phyloP scores from a whole-genome alignment of 2,888 invertebrate genomes.

The Cosmopolites sordidus region DNA sequence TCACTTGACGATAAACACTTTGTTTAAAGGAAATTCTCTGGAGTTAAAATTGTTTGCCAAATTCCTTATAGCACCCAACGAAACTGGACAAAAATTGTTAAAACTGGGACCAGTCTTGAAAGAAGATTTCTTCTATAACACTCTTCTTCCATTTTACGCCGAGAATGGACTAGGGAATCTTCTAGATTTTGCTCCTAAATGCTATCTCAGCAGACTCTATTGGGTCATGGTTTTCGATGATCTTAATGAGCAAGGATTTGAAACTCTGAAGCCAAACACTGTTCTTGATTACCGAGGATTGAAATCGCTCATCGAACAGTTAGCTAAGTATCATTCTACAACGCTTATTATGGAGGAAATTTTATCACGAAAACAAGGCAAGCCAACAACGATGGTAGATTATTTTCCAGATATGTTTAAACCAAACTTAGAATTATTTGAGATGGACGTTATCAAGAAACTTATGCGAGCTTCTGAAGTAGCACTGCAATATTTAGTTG shows the following conservation, averaged over 20 bases:
- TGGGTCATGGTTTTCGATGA: conserved; percentile 46
- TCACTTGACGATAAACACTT: conserved; percentile 29
- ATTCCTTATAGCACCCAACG: conserved; percentile 3
- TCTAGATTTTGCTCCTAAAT: conserved; percentile 37
- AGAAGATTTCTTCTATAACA: conserved; percentile 44
- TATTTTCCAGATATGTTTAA: conserved; percentile 31
- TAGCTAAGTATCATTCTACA: conserved; percentile 38
- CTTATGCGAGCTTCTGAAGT: neutral
- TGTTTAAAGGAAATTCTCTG: neutral
- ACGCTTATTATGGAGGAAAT: conserved; percentile 40
- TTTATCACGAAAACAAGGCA: conserved; percentile 27
- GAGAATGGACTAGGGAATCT: conserved; percentile 28
- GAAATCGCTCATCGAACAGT: conserved; percentile 26
- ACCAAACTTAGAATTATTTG: conserved; percentile 10
- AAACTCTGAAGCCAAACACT: conserved; percentile 5
- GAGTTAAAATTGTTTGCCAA: conserved; percentile 10
- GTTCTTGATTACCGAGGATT: conserved; percentile 30
- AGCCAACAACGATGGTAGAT: conserved; percentile 32
- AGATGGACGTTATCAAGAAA: neutral
- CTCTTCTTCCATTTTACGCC: conserved; percentile 40
- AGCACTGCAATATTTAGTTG: neutral
- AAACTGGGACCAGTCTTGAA: conserved; percentile 18
- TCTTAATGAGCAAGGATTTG: conserved; percentile 30
- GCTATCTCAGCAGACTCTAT: conserved; percentile 38
- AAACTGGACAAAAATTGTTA: neutral